phyloP scores from a whole-genome alignment of 2,797 vertebrate genomes.

The Thunnus albacares region DNA sequence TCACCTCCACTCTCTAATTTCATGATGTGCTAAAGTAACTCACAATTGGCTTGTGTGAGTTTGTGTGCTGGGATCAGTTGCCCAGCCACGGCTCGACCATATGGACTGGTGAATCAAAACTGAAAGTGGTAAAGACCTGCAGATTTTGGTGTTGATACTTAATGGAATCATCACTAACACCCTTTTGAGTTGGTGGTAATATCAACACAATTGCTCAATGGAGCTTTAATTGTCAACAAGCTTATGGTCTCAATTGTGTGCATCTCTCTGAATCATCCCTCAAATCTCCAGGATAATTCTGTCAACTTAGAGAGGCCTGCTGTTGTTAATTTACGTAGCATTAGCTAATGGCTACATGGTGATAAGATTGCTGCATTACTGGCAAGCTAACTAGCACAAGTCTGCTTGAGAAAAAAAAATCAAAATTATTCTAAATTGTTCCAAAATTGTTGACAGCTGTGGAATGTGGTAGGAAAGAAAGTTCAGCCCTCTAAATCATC shows the following conservation, averaged over 20 bases:
- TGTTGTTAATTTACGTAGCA: conserved; percentile 63
- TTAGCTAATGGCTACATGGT: conserved; percentile 49
- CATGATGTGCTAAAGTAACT: background rate
- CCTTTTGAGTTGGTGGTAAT: background rate
- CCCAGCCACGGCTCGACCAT: background rate
- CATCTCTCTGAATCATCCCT: conserved; percentile 38
- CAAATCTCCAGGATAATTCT: conserved; percentile 45
- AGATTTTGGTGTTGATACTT: background rate
- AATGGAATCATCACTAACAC: conserved; percentile 1
- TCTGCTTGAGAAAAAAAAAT: conserved; percentile 37
- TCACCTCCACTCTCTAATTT: background rate
- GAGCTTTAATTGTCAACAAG: conserved; percentile 12
- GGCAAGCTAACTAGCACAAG: conserved; percentile 41
- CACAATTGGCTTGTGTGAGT: background rate
- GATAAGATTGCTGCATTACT: conserved; percentile 48
- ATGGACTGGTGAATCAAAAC: background rate
- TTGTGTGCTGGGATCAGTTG: background rate
- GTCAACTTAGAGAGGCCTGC: conserved; percentile 42
- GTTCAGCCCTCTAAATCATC: conserved; percentile 62
- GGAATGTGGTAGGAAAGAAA: conserved; percentile 60
- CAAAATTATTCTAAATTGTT: conserved; percentile 64
- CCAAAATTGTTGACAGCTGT: conserved; percentile 74
- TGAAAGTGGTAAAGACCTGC: background rate
- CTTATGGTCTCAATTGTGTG: conserved; percentile 36
- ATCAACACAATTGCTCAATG: conserved; percentile 10